Percentiles rank a stretch among this genome's conserved stretches.
Evolutionary conservation across 2,888 invertebrate species (phyloP).

Genomic region (Lamellibrachia columna): DNA sequence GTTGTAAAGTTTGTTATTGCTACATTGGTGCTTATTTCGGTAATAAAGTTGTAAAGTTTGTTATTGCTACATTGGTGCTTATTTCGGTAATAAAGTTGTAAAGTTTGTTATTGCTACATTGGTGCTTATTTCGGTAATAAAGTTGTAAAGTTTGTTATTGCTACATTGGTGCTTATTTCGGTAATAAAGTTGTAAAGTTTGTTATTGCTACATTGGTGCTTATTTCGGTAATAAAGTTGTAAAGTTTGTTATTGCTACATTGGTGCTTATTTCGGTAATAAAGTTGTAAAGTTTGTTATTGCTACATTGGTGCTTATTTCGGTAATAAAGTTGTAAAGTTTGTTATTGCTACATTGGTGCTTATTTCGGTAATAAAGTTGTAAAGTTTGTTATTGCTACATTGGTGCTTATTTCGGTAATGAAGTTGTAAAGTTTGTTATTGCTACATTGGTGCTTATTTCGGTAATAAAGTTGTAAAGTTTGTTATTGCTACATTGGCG

Average conservation of each 20-base stretch:
- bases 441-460: background rate
- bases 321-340: background rate
- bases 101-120: too few relatives aligned
- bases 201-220: background rate
- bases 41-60: too few relatives aligned
- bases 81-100: background rate
- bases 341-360: background rate
- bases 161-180: background rate
- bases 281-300: too few relatives aligned
- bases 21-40: too few relatives aligned
- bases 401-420: too few relatives aligned
- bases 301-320: too few relatives aligned
- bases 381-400: too few relatives aligned
- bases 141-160: background rate
- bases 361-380: background rate
- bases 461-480: too few relatives aligned
- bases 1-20: too few relatives aligned
- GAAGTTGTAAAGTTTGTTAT: background rate
- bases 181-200: too few relatives aligned
- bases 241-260: too few relatives aligned
- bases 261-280: too few relatives aligned
- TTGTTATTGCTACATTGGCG: background rate
- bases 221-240: background rate
- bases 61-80: background rate
- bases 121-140: background rate